Base-by-base conservation (phyloP, 2,797 vertebrate genomes). In the Lithobates sylvaticus region DNA sequence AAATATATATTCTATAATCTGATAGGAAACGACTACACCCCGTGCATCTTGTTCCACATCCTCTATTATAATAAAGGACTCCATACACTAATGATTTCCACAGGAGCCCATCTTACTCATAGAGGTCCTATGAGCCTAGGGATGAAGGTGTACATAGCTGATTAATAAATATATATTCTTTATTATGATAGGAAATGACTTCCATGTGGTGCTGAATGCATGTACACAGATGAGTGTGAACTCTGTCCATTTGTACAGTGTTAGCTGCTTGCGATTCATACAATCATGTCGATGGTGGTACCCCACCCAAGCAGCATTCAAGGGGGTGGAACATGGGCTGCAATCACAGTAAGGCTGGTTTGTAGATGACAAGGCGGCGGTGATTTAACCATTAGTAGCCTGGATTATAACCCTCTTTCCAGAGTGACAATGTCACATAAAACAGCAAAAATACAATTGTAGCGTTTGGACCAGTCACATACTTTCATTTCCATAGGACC, bases 251-350 rank as follows among this genome's bases (percentile, higher is more conserved):
- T 23, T 69, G 2, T 21, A 32, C 32, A 29, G 10, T 44, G 50
- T 26, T n/a, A 44, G 21, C 44, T 16, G 36, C 27, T 67, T 15
- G 27, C 18, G 18, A 76, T 76, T 27, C 29, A 29, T 81, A 36
- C 70, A 10, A 47, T 71, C 44, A 47, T 76, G 61, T 32, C 29
- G 78, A 67, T 78, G 76, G 29, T 73, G 68, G 67, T 83, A 87
- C 76, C 81, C 86, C 81, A 87, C 86, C 86, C 86, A 78, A 79
- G 86, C 76, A 78, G 78, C 78, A 82, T 67, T 34, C 18, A 71
- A 77, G 50, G 74, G 85, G 80, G 27, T 78, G 85, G 67, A 72
- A 72, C 67, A 86, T 50, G 74, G 85, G 74, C 68, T 78, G 74
- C 67, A 54, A 69, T 78, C 26, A 54, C 50, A 58, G 64, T 44